Evolutionary conservation across 2,113 vertebrate genomes (phyloP).

Genomic region (Erythrolamprus reginae): DNA sequence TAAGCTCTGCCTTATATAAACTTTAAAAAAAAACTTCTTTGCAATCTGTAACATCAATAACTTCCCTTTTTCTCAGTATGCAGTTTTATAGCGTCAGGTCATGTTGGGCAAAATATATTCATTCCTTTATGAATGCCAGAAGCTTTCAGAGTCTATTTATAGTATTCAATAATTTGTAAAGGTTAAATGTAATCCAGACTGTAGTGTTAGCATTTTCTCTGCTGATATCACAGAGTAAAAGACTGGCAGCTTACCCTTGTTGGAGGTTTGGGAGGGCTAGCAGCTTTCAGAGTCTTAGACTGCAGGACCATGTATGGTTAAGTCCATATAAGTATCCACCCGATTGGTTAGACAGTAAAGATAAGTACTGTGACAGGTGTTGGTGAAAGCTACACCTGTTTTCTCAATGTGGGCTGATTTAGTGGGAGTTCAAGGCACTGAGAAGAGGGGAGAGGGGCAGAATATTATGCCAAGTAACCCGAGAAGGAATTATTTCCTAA

Average conservation of each 20-base stretch:
- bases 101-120: not conserved
- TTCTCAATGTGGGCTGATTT: constrained; percentile 73
- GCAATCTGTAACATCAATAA: not conserved
- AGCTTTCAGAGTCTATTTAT: constrained; percentile 15
- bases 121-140: not conserved
- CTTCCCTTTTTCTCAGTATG: not conserved
- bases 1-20: not conserved
- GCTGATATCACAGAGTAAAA: constrained; percentile 59
- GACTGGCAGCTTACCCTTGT: constrained; percentile 55
- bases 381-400: constrained; percentile 73
- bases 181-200: constrained; percentile 48
- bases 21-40: not conserved
- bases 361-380: constrained; percentile 69
- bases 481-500: constrained; percentile 69
- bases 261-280: constrained; percentile 54
- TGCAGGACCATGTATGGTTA: constrained; percentile 76
- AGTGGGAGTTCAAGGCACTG: constrained; percentile 68
- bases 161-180: constrained; percentile 21
- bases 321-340: constrained; percentile 55
- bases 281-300: constrained; percentile 63
- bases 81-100: not conserved
- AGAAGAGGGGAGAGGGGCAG: constrained; percentile 51
- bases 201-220: constrained; percentile 59
- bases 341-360: constrained; percentile 64
- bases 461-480: constrained; percentile 72